Evolutionary conservation across 2,888 invertebrate species (phyloP).

Genomic region (Xylota segnis): DNA sequence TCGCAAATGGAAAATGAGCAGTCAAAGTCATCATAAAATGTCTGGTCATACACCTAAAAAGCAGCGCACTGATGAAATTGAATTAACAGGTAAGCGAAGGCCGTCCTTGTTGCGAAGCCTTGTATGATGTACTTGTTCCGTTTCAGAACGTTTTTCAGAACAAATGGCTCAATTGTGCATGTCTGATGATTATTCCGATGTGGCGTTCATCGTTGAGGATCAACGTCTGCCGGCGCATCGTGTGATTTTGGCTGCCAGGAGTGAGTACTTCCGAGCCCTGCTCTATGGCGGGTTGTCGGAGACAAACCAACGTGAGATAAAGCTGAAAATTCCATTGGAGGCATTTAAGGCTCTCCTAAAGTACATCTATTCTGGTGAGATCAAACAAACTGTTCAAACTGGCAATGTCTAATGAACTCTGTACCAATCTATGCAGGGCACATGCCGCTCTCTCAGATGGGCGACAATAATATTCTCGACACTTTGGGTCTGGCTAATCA

Average conservation of each 20-base stretch:
- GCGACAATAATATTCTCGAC: slow-evolving; percentile 89
- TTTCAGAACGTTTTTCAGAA: slow-evolving; percentile 90
- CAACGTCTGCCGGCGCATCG: slow-evolving; percentile 84
- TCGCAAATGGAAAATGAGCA: slow-evolving; percentile 81
- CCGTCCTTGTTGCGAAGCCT: neutral
- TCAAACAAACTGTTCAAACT: slow-evolving; percentile 47
- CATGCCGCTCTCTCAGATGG: slow-evolving; percentile 88
- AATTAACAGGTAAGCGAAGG: slow-evolving; percentile 85
- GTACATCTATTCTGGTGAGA: slow-evolving; percentile 95
- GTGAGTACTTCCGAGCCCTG: slow-evolving; percentile 96
- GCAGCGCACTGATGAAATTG: slow-evolving; percentile 86
- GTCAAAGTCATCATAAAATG: slow-evolving; percentile 85
- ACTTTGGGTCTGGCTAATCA: slow-evolving; percentile 95
- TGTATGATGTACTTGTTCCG: neutral
- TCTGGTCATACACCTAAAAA: slow-evolving; percentile 85
- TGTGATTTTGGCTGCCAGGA: slow-evolving; percentile 96
- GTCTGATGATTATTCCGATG: slow-evolving; percentile 95
- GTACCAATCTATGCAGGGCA: slow-evolving; percentile 85
- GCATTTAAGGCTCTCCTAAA: slow-evolving; percentile 95
- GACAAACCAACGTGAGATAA: slow-evolving; percentile 91
- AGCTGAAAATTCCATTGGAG: slow-evolving; percentile 92
- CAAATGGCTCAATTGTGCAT: slow-evolving; percentile 94
- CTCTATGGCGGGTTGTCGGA: slow-evolving; percentile 92
- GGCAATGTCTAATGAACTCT: slow-evolving; percentile 44
- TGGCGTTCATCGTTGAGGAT: slow-evolving; percentile 94